Evolutionary conservation across 92 coral and sea anemone genomes (phyloP).

Genomic region (Palythoa grandis): DNA sequence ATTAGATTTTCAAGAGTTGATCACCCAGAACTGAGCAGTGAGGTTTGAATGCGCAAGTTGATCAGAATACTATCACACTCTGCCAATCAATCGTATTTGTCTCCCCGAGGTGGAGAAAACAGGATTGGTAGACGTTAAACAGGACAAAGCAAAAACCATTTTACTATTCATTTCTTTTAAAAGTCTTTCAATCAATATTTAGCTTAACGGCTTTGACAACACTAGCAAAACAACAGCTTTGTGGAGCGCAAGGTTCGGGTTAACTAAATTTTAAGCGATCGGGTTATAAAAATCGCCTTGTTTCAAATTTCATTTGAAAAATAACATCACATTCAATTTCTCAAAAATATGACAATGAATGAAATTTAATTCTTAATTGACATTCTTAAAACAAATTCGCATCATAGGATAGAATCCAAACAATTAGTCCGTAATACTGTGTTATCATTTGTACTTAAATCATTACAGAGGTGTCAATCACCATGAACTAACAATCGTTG

Average conservation of each 20-base stretch:
- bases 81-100: neutral
- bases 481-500: slow-evolving; percentile 65
- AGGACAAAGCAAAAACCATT: neutral
- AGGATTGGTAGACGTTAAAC: neutral
- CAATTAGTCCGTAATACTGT: slow-evolving; percentile 73
- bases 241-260: neutral
- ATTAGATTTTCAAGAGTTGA: slow-evolving; percentile 45
- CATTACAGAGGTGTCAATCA: slow-evolving; percentile 91
- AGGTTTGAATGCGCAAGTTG: slow-evolving; percentile 22
- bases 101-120: neutral
- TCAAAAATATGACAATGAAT: slow-evolving; percentile 56
- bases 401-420: slow-evolving; percentile 69
- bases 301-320: slow-evolving; percentile 34
- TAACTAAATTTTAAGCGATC: neutral
- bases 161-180: neutral
- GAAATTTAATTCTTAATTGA: slow-evolving; percentile 59
- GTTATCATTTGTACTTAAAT: slow-evolving; percentile 81
- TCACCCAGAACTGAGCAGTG: slow-evolving; percentile 1
- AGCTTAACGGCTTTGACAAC: slow-evolving; percentile 1
- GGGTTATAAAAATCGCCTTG: neutral
- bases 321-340: slow-evolving; percentile 4
- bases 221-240: slow-evolving; percentile 12
- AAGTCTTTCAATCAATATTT: slow-evolving; percentile 2
- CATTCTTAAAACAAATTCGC: slow-evolving; percentile 73
- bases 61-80: neutral